These are phyloP conservation scores for Philereme transversata DNA, from an alignment of 2,888 invertebrate species.

Conservation along the genomic window DNA sequence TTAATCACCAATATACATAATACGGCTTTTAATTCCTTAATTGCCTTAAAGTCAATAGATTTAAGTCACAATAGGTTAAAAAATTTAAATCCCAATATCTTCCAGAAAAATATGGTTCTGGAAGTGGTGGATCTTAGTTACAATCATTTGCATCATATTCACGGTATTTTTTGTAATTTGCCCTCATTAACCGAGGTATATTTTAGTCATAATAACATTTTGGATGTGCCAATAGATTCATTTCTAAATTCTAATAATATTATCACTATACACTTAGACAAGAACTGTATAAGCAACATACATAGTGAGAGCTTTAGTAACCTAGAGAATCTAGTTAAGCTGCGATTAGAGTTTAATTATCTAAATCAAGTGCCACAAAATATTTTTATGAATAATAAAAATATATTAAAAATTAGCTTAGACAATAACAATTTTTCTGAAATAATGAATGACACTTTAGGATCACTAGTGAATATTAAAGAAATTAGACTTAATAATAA, in stretches of 20 bases:
- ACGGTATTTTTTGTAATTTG: constrained; percentile 91
- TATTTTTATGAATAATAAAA: constrained; percentile 89
- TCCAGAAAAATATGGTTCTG: constrained; percentile 90
- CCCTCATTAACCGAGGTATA: constrained; percentile 92
- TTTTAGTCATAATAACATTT: constrained; percentile 94
- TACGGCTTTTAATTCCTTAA: constrained; percentile 90
- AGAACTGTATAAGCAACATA: constrained; percentile 92
- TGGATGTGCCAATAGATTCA: constrained; percentile 92
- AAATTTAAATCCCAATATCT: constrained; percentile 89
- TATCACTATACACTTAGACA: constrained; percentile 91
- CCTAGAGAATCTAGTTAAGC: constrained; percentile 89
- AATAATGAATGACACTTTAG: constrained; percentile 91
- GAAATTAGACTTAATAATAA: constrained; percentile 94
- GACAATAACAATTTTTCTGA: constrained; percentile 93
- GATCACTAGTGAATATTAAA: constrained; percentile 87
- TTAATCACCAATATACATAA: constrained; percentile 91
- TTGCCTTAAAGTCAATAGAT: constrained; percentile 91
- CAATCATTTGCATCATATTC: constrained; percentile 94
- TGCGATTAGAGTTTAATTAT: constrained; percentile 94
- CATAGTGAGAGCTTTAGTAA: constrained; percentile 91
- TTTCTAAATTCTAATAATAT: constrained; percentile 92
- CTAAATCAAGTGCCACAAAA: constrained; percentile 91
- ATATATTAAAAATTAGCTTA: constrained; percentile 90
- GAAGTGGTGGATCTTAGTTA: constrained; percentile 93
- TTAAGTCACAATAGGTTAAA: constrained; percentile 95